Evolutionary conservation across 2,797 vertebrate genomes (phyloP).

Genomic region (Pampus argenteus): DNA sequence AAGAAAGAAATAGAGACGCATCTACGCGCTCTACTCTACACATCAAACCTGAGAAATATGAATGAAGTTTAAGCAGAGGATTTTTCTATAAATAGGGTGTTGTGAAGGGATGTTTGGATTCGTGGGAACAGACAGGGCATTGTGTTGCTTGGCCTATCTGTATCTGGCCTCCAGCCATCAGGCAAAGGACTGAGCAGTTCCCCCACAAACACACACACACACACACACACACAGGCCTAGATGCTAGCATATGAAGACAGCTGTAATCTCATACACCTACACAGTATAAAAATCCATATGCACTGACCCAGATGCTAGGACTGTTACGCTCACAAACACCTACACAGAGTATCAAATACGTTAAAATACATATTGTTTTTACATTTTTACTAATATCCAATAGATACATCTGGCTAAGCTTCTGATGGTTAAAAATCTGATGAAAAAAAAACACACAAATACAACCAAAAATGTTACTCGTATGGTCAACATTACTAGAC

Average conservation of each 20-base stretch:
- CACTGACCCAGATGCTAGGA: slow-evolving; percentile 58
- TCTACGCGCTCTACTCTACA: background rate
- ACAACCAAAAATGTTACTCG: slow-evolving; percentile 1
- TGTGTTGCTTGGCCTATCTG: slow-evolving; percentile 65
- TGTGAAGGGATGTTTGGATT: slow-evolving; percentile 60
- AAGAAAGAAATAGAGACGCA: background rate
- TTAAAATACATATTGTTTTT: too few species aligned
- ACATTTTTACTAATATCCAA: slow-evolving; percentile 2
- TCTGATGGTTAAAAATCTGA: slow-evolving; percentile 3
- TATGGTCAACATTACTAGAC: slow-evolving; percentile 41
- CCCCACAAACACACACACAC: slow-evolving; percentile 19
- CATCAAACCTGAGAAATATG: slow-evolving; percentile 58
- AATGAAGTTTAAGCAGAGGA: slow-evolving; percentile 60
- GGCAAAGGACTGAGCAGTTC: slow-evolving; percentile 40
- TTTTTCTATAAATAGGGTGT: slow-evolving; percentile 74
- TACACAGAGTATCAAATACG: slow-evolving; percentile 30
- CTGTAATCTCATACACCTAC: slow-evolving; percentile 61
- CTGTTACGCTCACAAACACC: slow-evolving; percentile 36
- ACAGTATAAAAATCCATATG: slow-evolving; percentile 56
- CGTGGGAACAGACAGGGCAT: slow-evolving; percentile 73
- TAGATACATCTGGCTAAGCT: slow-evolving; percentile 26
- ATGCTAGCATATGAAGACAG: slow-evolving; percentile 31
- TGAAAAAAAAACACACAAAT: background rate
- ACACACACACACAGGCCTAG: slow-evolving; percentile 30
- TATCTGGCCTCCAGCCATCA: slow-evolving; percentile 70